Percentiles rank a stretch among this genome's conserved stretches.
These are phyloP conservation scores for Lophotriccus pileatus DNA, from an alignment of 2,797 vertebrate genomes.

Conservation along the genomic window DNA sequence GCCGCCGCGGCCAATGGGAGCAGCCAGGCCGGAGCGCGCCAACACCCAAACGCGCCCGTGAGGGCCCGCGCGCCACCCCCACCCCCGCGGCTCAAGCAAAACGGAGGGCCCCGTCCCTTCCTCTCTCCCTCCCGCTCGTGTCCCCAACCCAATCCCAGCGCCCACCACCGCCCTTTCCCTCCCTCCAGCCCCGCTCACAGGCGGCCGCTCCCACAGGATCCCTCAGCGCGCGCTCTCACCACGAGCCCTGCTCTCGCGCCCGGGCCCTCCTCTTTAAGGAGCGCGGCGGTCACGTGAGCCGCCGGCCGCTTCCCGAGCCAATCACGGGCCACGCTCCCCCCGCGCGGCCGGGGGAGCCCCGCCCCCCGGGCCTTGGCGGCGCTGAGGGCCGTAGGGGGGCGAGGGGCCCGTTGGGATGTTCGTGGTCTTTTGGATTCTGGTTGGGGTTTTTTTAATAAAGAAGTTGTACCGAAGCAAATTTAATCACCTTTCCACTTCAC, in stretches of 20 bases:
- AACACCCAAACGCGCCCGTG: neutral
- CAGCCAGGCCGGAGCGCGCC: neutral
- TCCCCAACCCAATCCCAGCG: too few species aligned
- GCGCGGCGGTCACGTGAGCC: neutral
- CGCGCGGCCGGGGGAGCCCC: neutral
- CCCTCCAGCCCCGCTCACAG: neutral
- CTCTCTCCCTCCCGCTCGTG: accelerated
- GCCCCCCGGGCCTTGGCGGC: neutral
- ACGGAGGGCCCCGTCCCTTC: accelerated
- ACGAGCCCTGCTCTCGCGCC: neutral
- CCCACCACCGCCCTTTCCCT: too few species aligned
- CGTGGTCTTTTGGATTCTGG: accelerated
- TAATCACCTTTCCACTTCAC: neutral
- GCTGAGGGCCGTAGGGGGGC: neutral
- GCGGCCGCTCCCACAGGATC: accelerated
- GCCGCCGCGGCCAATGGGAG: neutral
- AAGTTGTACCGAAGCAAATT: too few species aligned
- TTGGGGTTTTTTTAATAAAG: accelerated
- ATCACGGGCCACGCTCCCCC: neutral
- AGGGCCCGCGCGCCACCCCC: accelerated
- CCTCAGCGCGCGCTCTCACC: too few species aligned
- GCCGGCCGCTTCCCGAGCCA: neutral
- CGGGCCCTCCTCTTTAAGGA: neutral
- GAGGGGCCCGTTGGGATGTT: neutral
- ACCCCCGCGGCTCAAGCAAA: accelerated